Evolutionary conservation across 1,140 invertebrate species (phyloP), one percentile per base, ranked within the genome.

Genomic region (Pomacea maculata): DNA sequence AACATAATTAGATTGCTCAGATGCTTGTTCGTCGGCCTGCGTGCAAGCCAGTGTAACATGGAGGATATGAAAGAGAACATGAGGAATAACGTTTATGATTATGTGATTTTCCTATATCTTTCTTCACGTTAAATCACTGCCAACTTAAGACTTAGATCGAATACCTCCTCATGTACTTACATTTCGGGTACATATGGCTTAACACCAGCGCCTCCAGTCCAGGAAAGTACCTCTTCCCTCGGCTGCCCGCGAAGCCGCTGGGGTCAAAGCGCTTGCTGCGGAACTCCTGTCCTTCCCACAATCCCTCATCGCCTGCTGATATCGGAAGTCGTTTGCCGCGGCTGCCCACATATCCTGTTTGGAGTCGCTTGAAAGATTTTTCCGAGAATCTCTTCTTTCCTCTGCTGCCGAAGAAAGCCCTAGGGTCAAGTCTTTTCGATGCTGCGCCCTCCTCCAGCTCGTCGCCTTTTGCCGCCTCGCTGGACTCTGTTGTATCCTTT

Each of bases 141-240:
- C 15, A 17, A 61, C 57, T 61, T 1, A 61, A 14, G 15, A 4
- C 4, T 61, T 61, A 61, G 11, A 11, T 4, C 9, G 15, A 61
- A 61, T 45, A 61, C 57, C 11, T 61, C 57, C 57, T 0, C 1
- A 21, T 34, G 21, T 67, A 78, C 77, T 78, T 29, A 78, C 77
- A 57, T 78, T 78, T 78, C 65, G 71, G 34, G 67, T 78, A 78
- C 45, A 78, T 57, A 25, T 70, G 77, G 29, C 77, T 78, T 3
- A 83, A 71, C 15, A 80, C 57, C 12, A 79, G 54, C 12, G 78
- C 65, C 67, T 83, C 65, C 34, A 83, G 67, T 5, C 82, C 81
- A 2, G 82, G 78, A 45, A 80, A 71, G 19, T 76, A 77, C 8
- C 82, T 67, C 72, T 83, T 83, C 54, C 82, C 82, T 34, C 82